Conservation (phyloP, 2,888 invertebrate species). For the Scotopteryx bipunctaria region DNA sequence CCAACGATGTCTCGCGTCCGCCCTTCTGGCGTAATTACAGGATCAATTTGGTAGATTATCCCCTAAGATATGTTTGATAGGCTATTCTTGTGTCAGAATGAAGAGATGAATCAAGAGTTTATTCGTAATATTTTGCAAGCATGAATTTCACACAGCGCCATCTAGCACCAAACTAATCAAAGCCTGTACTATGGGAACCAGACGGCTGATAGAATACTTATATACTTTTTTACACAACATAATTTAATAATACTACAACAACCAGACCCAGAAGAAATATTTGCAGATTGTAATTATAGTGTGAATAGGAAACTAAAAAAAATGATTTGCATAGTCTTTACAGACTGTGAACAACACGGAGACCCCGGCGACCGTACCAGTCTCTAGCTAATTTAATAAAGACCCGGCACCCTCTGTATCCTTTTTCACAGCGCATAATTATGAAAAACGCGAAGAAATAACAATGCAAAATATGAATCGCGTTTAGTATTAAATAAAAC, state of each 20-base stretch:
- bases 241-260: neutral
- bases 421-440: conserved; percentile 40
- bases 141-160: no score
- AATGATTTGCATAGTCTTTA: conserved; percentile 16
- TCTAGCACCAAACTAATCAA: no score
- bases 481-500: conserved; percentile 33
- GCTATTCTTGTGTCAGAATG: no score
- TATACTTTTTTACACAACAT: no score
- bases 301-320: neutral
- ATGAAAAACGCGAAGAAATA: conserved; percentile 33
- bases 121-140: no score
- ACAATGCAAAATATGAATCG: conserved; percentile 36
- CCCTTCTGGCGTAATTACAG: conserved; percentile 15
- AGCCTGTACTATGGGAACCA: no score
- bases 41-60: conserved; percentile 1
- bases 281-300: conserved; percentile 1
- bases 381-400: conserved; percentile 65
- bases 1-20: conserved; percentile 14
- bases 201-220: no score
- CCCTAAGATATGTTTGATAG: neutral
- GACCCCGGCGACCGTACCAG: conserved; percentile 54
- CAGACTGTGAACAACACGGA: conserved; percentile 52
- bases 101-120: no score
- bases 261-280: no score
- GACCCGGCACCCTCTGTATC: conserved; percentile 42